Conservation (phyloP, 2,888 invertebrate species). For the Drosophila vallismaia region DNA sequence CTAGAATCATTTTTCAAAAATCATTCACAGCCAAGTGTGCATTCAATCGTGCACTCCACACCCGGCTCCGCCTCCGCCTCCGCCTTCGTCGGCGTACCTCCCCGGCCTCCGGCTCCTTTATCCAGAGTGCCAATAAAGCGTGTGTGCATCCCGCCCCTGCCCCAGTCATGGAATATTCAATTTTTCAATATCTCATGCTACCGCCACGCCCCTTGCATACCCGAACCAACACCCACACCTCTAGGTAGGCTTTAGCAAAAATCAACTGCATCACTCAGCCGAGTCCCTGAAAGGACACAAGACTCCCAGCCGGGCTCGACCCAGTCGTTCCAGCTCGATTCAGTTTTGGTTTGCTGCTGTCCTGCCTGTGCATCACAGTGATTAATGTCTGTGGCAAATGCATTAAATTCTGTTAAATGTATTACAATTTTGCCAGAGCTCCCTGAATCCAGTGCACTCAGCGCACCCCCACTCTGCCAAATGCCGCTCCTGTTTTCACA, state of each 20-base stretch:
- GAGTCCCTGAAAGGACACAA: conserved; percentile 20
- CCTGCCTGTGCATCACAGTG: conserved; percentile 81
- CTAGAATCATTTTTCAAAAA: conserved; percentile 70
- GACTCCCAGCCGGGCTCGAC: conserved; percentile 1
- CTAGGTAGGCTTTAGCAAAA: conserved; percentile 67
- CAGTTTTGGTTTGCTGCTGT: conserved; percentile 41
- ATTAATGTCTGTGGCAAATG: conserved; percentile 84
- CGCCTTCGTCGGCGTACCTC: not conserved
- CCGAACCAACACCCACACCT: conserved; percentile 17
- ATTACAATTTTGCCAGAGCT: conserved; percentile 82
- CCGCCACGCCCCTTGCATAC: conserved; percentile 19
- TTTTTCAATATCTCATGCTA: conserved; percentile 77
- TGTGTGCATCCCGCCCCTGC: conserved; percentile 32
- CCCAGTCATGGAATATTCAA: conserved; percentile 70
- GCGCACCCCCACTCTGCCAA: conserved; percentile 9
- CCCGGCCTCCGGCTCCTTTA: not conserved
- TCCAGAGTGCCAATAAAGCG: conserved; percentile 67
- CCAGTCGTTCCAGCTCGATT: conserved; percentile 22
- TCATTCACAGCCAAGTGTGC: conserved; percentile 74
- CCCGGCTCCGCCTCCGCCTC: not conserved
- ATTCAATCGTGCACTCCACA: conserved; percentile 60
- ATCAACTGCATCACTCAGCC: conserved; percentile 61
- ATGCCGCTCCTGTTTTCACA: conserved; percentile 52
- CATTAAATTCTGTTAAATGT: conserved; percentile 84
- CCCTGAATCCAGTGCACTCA: conserved; percentile 37